Percentiles rank a stretch among this genome's conserved stretches.
These are phyloP conservation scores for Wiebesia pumilae DNA, from an alignment of 1,140 invertebrate genomes.

Conservation along the genomic window DNA sequence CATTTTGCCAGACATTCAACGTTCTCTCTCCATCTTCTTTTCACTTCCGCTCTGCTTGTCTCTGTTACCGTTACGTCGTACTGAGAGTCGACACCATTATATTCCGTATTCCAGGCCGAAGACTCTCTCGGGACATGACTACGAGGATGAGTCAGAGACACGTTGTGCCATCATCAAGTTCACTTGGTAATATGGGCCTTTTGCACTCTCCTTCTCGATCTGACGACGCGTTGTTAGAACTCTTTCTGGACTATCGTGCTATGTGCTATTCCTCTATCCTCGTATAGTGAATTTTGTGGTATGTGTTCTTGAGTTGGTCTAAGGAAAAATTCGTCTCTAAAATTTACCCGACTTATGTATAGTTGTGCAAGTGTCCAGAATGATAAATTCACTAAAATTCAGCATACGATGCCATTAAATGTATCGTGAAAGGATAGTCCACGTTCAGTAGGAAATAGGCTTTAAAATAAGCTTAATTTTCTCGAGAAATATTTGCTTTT, in stretches of 20 bases:
- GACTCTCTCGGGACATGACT: constrained; percentile 63
- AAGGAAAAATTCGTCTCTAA: constrained; percentile 57
- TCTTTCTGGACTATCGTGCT: constrained; percentile 58
- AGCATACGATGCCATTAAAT: neutral
- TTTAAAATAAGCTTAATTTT: neutral
- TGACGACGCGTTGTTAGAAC: constrained; percentile 67
- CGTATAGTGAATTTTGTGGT: constrained; percentile 39
- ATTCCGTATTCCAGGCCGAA: constrained; percentile 66
- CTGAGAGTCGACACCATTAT: constrained; percentile 69
- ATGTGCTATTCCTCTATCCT: neutral
- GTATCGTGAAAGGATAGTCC: neutral
- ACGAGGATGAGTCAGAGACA: constrained; percentile 56
- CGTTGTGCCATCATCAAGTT: constrained; percentile 49
- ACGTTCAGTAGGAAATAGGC: neutral
- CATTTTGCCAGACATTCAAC: constrained; percentile 69
- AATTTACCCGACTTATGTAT: neutral
- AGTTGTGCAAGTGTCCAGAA: neutral
- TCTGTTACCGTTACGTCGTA: constrained; percentile 52
- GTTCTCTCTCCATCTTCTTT: constrained; percentile 54
- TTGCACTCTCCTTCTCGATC: constrained; percentile 30
- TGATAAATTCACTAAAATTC: neutral
- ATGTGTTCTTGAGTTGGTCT: constrained; percentile 11
- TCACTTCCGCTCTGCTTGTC: constrained; percentile 7
- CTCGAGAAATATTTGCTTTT: neutral
- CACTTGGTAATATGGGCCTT: constrained; percentile 45